Base-by-base conservation (phyloP, 2,797 vertebrate genomes). In the Pogoniulus pusillus region DNA sequence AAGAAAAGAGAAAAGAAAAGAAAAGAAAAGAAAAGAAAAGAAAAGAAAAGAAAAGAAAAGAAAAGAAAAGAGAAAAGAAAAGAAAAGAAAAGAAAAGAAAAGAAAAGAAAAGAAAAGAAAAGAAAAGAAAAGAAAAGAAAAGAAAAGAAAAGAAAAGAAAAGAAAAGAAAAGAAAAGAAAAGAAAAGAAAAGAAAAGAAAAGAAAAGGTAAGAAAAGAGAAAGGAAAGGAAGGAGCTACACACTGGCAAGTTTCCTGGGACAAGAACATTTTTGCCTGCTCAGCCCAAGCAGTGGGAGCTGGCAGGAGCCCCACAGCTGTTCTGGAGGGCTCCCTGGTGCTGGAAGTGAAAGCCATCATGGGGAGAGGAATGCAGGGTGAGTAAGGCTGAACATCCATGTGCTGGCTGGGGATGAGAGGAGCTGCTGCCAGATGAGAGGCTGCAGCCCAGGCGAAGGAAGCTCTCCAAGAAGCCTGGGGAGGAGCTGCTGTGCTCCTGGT, bases 311-410 rank as follows among this genome's bases (percentile, higher is more conserved):
- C 58, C 26, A 34, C 82, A 91, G 82, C 87, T 84, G 70, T 29
- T 91, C 78, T 87, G 77, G 68, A 91, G 80, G 54, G 87, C 82
- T 94, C 82, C 39, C 74, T 84, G 71, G 57, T 88, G 75, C 71
- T 92, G 35, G 41, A 77, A 91, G 60, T 89, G 54, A 64, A 91
- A 94, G 78, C 84, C 68, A 90, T 94, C 83, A 88, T 87, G 90
- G 72, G 65, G 72, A 95, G 93, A 86, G 65, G 94, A 95, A 91
- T 1, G 4, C 41, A 75, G 77, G 66, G 62, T 92, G 90, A 95
- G 85, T 94, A 91, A 95, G 74, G 59, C 93, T 92, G 92, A 96
- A 95, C 95, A 96, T 96, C 94, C 90, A 94, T 91, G 64, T 85
- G 87, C 86, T 96, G 90, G 72, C 91, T 92, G 91, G n/a, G n/a